These are phyloP conservation scores for Cephalopterus ornatus DNA, from an alignment of 2,113 vertebrate genomes.

Conservation along the genomic window DNA sequence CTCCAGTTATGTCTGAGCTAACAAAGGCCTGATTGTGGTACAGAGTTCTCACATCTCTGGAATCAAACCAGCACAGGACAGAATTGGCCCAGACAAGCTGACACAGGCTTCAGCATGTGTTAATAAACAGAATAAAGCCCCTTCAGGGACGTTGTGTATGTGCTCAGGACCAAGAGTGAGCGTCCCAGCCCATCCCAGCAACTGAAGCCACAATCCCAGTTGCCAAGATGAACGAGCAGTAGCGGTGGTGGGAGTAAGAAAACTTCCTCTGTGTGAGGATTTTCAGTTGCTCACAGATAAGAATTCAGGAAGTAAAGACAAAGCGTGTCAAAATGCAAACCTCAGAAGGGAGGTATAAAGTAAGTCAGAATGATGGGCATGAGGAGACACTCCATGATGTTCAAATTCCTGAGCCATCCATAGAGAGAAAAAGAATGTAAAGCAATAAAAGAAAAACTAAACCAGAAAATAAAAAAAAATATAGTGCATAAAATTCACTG, in stretches of 20 bases:
- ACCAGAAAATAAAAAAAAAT: neutral
- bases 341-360: neutral
- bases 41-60: neutral
- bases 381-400: neutral
- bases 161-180: accelerated
- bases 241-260: neutral
- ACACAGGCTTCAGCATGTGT: neutral
- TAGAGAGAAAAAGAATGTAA: neutral
- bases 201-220: neutral
- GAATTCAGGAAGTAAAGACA: neutral
- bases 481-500: conserved; percentile 23
- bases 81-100: neutral
- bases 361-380: neutral
- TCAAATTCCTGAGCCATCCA: neutral
- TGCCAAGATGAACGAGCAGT: neutral
- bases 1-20: neutral
- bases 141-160: neutral
- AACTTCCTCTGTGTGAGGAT: neutral
- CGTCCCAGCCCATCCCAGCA: neutral
- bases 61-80: neutral
- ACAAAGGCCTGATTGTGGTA: neutral
- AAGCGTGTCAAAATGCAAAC: neutral
- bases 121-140: neutral
- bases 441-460: neutral
- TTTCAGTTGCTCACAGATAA: neutral